phyloP scores from a whole-genome alignment of 2,113 vertebrate genomes.

The Prinia subflava region DNA sequence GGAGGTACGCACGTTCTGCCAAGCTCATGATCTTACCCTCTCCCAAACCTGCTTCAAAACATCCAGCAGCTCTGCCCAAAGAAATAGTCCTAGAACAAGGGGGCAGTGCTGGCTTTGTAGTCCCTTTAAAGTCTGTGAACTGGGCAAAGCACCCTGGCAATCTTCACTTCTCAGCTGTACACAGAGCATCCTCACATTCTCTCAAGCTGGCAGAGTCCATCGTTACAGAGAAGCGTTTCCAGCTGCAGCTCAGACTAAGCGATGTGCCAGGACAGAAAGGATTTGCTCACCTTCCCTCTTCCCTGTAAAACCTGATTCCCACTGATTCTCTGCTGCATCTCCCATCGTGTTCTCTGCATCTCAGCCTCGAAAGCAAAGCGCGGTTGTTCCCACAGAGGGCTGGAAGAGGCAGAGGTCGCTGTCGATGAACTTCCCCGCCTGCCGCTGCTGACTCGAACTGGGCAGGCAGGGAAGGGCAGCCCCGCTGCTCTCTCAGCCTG shows the following conservation, averaged over 20 bases:
- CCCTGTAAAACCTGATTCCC: not conserved
- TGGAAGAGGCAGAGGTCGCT: not conserved
- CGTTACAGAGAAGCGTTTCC: rapidly evolving
- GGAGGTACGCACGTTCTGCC: not conserved
- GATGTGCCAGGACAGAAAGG: no score
- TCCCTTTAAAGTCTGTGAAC: not conserved
- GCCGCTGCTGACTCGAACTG: not conserved
- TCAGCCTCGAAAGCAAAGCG: not conserved
- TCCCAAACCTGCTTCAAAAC: not conserved
- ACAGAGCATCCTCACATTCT: not conserved
- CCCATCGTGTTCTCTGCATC: not conserved
- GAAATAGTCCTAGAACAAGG: no score
- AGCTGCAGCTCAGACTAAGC: not conserved
- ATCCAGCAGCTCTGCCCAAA: not conserved
- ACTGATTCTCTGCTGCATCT: not conserved
- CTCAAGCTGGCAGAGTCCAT: no score
- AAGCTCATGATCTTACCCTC: not conserved
- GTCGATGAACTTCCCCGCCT: not conserved
- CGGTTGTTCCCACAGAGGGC: not conserved
- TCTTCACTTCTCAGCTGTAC: not conserved
- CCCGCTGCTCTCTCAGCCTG: not conserved
- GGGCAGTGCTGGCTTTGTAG: not conserved
- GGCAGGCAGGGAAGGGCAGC: not conserved
- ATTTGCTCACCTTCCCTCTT: not conserved
- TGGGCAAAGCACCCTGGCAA: no score